Evolutionary conservation across 2,888 invertebrate species (phyloP), one percentile per base, ranked within the genome.

Genomic region (Xestia c-nigrum): DNA sequence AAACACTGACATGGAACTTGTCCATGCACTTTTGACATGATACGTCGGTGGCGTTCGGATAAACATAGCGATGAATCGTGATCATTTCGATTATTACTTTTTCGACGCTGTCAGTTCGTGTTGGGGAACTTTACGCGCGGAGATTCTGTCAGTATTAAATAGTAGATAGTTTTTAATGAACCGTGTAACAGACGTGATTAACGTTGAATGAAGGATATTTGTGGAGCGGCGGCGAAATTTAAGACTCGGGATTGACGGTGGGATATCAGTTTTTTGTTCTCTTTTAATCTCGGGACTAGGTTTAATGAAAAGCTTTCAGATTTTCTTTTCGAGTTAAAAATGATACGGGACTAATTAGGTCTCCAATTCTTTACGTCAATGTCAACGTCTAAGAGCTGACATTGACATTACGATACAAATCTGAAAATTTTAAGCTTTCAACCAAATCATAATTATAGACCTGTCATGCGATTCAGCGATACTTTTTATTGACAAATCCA

Each of bases 1-100:
- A 78, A 79, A 87, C 74, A 78, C 78, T 74, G 76, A 71, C 79
- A 77, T 88, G 92, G 91, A 94, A 92, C 91, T 94, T 93, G 93
- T 94, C 94, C 93, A 94, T 95, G 94, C 93, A 92, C 92, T 95
- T 94, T 94, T 93, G 93, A 93, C 91, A 91, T 87, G 89, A 86
- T 88, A 86, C 88, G 89, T 90, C 87, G 86, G 87, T 87, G 87
- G 84, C 84, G 86, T 90, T 85, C 80, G 88, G 84, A 90, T 90
- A 89, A 90, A 91, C 88, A 89, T 88, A 87, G 89, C 89, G 89
- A 92, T 91, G 87, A 90, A 89, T 88, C 87, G 88, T 87, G 90
- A 92, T 90, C 88, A 88, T 90, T 92, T 90, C 89, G 91, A 92
- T 91, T 92, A 92, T 91, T 90, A 89, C 90, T 90, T 92, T 93